Percentiles rank a stretch among this genome's conserved stretches.
phyloP scores from a whole-genome alignment of 2,113 vertebrate species.

The Oenanthe melanoleuca region DNA sequence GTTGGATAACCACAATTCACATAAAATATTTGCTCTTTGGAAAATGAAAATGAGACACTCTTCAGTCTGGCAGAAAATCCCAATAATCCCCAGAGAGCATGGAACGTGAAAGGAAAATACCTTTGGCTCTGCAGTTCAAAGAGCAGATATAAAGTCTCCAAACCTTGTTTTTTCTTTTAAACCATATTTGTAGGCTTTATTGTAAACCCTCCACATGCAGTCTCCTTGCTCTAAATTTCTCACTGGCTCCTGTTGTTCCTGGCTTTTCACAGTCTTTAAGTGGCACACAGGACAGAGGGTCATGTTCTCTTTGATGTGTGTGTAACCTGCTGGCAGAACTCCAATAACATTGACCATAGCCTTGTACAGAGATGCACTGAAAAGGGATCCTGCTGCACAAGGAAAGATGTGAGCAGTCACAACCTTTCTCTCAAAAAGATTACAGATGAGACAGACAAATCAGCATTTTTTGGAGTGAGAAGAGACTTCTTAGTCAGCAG shows the following conservation, averaged over 20 bases:
- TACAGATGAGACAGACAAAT: background rate
- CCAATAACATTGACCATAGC: accelerated
- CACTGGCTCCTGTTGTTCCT: background rate
- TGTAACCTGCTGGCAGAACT: background rate
- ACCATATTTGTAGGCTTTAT: background rate
- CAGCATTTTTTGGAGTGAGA: background rate
- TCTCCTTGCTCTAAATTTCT: background rate
- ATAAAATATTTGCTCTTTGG: background rate
- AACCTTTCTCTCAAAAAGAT: background rate
- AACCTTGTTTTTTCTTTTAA: background rate
- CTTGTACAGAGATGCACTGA: background rate
- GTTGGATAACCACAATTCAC: background rate
- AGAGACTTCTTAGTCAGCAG: background rate
- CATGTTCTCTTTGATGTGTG: background rate
- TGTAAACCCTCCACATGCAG: background rate
- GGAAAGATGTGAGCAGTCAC: background rate
- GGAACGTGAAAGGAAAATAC: background rate
- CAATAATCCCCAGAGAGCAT: background rate
- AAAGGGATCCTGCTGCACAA: background rate
- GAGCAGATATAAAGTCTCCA: background rate
- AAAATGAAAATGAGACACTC: background rate
- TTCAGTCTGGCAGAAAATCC: background rate
- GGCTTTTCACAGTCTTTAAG: background rate
- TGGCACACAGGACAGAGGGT: background rate
- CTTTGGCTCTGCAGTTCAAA: background rate